Base-by-base conservation (phyloP, 2,888 invertebrate genomes). In the Augiades crinisus region DNA sequence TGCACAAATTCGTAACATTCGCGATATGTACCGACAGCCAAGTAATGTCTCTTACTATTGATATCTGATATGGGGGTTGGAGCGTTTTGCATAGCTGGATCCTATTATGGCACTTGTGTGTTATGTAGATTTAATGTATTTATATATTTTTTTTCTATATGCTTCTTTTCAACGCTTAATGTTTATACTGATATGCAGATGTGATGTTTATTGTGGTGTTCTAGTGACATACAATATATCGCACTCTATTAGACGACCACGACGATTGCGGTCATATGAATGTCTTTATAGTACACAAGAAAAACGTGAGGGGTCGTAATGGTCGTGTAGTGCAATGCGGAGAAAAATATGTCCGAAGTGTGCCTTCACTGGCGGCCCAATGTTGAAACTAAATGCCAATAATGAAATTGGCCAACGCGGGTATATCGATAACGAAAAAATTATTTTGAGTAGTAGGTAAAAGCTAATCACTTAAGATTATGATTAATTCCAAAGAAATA, bases 401-500 rank as follows among this genome's bases (percentile, higher is more conserved):
- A 19, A 19, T 19, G 19, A 5, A 19, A 19, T 19, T n/a, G n/a
- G n/a, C 19, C 3, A 3, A 19, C 3, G 27, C 27, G 2, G n/a
- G 27, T 27, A 27, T 10, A 3, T 10, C 4, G 27, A n/a, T 10
- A 27, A 27, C 5, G 34, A 14, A n/a, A 14, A 37, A 33, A n/a
- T 45, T 37, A 37, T 8, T 37, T 37, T 36, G 30, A 40, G 21
- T 22, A 2, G 21, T 33, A 47, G 24, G 7, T 13, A 12, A 41
- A 49, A 37, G 1, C 7, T 3, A 17, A 31, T 41, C 41, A 36
- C 49, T 10, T 50, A 56, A 50, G 53, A 49, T 60, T 56, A 56
- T 55, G 47, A 67, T 59, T 62, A 67, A 72, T 69, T 70, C 75
- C 80, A 77, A 79, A 78, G 76, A 80, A 64, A 64, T 60, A 61